Percentiles rank a stretch among this genome's conserved stretches.
Conservation (phyloP, 2,113 vertebrate species). For the Cinclus mexicanus region DNA sequence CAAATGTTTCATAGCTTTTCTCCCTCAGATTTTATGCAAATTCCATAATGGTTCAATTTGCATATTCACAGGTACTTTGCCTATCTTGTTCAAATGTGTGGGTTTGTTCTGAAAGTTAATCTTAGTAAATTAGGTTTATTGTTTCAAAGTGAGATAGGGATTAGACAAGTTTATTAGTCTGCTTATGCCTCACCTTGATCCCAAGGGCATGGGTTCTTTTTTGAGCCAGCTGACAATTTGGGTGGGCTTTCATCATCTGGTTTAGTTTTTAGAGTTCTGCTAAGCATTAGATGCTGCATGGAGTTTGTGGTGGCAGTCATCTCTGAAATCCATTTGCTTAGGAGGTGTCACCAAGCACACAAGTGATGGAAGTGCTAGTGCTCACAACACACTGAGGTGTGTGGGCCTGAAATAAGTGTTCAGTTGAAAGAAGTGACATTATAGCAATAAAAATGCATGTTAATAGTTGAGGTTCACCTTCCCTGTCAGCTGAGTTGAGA, state of each 20-base stretch:
- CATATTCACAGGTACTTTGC: not conserved
- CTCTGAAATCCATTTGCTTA: not conserved
- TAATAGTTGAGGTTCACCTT: not conserved
- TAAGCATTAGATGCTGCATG: not conserved
- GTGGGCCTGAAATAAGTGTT: not conserved
- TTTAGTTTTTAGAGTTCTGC: not conserved
- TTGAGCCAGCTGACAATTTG: not conserved
- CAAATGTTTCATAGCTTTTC: not conserved
- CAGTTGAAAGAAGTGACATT: not conserved
- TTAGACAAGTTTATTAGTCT: not conserved
- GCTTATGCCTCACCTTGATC: not conserved
- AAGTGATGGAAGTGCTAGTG: not conserved
- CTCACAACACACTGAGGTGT: not conserved
- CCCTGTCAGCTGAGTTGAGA: not conserved
- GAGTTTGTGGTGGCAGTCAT: not conserved
- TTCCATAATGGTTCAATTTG: not conserved
- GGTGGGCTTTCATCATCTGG: not conserved
- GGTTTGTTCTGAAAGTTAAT: not conserved
- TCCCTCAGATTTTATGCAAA: conserved; percentile 36
- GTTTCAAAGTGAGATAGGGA: not conserved
- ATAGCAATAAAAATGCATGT: not conserved
- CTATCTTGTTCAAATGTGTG: not conserved
- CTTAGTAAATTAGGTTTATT: not conserved
- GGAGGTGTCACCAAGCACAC: not conserved
- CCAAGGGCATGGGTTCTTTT: not conserved